Evolutionary conservation across 2,888 invertebrate species (phyloP), one percentile per base, ranked within the genome.

Genomic region (Pogonocherus hispidulus): DNA sequence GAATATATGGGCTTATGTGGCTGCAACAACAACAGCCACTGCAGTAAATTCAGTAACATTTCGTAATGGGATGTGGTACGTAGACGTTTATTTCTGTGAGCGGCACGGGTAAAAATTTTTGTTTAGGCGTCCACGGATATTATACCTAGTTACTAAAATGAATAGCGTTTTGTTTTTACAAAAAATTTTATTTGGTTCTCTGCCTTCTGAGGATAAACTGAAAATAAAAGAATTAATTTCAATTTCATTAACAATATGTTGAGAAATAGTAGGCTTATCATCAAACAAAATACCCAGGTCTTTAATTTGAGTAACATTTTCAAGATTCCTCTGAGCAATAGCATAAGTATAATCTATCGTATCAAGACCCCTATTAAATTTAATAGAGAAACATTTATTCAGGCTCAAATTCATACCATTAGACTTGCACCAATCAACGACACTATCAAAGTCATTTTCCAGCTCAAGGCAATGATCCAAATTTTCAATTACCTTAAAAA

Each of bases 281-380:
- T 56, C 56, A 5, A 56, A 4, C 11, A 16, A 11, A 6, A 56
- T n/a, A 16, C 56, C 37, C 23, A 56, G 55, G n/a, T 56, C 37
- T 18, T 56, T 56, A 1, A 37, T 56, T 35, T 37, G 37, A 37
- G 35, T 37, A 19, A 56, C 56, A 11, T 20, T 56, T 18, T 16
- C 19, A 2, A 56, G 19, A n/a, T 56, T 16, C 1, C 5, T 14
- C 14, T 11, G 1, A 1, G 16, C 18, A 19, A 56, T 32, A 5
- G 27, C n/a, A 8, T 55, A 37, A 11, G 56, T 16, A 18, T 18
- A 37, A 3, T 37, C 37, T 18, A 37, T 37, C 3, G 37, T 2
- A 20, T 16, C 32, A 1, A 4, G 16, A 8, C 19, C 1, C 14
- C 19, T 56, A 11, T 18, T 56, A 16, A 56, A 56, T 27, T 56